phyloP scores from a whole-genome alignment of 2,888 invertebrate species.

The Ptilodon capucinus region DNA sequence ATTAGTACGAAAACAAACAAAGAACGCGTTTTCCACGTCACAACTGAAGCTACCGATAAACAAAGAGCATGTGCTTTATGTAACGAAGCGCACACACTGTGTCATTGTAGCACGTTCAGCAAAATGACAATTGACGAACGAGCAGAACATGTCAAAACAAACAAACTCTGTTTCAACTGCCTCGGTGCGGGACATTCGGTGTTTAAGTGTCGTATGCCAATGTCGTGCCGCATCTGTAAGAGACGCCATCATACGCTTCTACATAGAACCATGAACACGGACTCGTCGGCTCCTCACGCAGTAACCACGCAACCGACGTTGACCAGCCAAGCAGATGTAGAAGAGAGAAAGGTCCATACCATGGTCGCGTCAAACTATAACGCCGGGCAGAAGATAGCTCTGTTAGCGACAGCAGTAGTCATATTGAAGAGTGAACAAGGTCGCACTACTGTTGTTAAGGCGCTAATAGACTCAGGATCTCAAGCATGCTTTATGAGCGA shows the following conservation, averaged over 20 bases:
- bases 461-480: conserved; percentile 18
- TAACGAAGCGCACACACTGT: conserved; percentile 18
- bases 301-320: background rate
- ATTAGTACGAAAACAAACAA: background rate
- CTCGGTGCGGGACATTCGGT: conserved; percentile 23
- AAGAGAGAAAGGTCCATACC: conserved; percentile 10
- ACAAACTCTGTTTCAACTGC: conserved; percentile 29
- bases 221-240: conserved; percentile 22
- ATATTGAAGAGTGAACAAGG: conserved; percentile 13
- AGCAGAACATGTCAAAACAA: conserved; percentile 17
- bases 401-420: conserved; percentile 31
- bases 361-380: conserved; percentile 12
- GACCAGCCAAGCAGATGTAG: background rate
- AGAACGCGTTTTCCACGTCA: conserved; percentile 1
- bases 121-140: conserved; percentile 14
- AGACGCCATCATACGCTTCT: background rate
- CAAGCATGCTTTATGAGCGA: conserved; percentile 23
- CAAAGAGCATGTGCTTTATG: conserved; percentile 11
- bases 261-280: background rate
- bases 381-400: conserved; percentile 1
- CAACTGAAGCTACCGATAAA: conserved; percentile 1
- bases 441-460: conserved; percentile 9
- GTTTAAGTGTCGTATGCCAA: background rate
- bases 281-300: too few species aligned
- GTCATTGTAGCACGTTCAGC: conserved; percentile 28